Conservation (phyloP, 1,140 invertebrate species). For the Triops longicaudatus region DNA sequence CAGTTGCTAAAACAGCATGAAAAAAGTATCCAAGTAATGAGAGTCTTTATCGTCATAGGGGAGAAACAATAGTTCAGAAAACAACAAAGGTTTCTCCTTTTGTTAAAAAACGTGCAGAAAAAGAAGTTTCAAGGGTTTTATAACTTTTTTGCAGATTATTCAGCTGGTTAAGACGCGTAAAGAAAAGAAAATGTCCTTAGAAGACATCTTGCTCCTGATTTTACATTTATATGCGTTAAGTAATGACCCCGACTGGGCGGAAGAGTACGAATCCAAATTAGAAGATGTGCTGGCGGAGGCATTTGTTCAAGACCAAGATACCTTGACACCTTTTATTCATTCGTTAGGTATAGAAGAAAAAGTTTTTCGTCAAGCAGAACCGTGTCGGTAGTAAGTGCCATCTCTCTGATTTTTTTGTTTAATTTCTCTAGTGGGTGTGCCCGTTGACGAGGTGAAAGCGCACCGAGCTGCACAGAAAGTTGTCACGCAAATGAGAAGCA, state of each 20-base stretch:
- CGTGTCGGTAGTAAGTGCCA: not conserved
- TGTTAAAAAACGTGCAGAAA: slow-evolving; percentile 29
- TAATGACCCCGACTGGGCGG: slow-evolving; percentile 45
- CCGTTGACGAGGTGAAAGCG: slow-evolving; percentile 28
- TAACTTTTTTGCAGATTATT: slow-evolving; percentile 34
- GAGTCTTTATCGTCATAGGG: too few relatives aligned
- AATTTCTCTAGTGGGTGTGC: slow-evolving; percentile 26
- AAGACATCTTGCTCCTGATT: slow-evolving; percentile 51
- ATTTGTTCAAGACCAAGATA: slow-evolving; percentile 47
- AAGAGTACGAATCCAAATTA: slow-evolving; percentile 40
- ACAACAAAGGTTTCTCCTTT: not conserved
- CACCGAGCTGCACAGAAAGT: slow-evolving; percentile 26
- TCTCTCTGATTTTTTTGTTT: not conserved
- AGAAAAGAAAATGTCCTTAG: slow-evolving; percentile 46
- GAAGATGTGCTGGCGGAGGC: slow-evolving; percentile 46
- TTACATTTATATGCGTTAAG: slow-evolving; percentile 53
- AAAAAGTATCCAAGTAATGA: too few relatives aligned
- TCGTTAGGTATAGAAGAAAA: slow-evolving; percentile 22
- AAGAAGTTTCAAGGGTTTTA: slow-evolving; percentile 23
- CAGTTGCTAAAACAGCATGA: too few relatives aligned
- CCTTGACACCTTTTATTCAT: slow-evolving; percentile 20
- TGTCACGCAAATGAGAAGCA: slow-evolving; percentile 21
- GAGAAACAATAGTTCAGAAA: too few relatives aligned
- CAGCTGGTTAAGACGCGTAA: slow-evolving; percentile 49
- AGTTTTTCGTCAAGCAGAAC: not conserved